Base-by-base conservation (phyloP, 2,888 invertebrate species). In the Orthonevra nobilis region DNA sequence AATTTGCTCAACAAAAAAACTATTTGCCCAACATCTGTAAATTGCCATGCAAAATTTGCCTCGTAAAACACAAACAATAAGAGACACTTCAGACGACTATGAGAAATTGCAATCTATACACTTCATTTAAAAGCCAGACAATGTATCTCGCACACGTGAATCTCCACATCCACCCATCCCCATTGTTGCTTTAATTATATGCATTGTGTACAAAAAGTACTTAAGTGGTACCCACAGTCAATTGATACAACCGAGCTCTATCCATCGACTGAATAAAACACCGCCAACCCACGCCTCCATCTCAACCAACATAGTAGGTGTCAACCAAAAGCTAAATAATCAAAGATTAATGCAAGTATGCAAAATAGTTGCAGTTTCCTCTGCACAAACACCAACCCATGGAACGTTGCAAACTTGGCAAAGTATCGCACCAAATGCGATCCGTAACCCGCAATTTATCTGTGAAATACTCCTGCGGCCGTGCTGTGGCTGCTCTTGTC, bases 281-380 rank as follows among this genome's bases (percentile, higher is more conserved):
- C 56, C 42, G 56, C 50, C 69, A 30, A 32, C 12, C 46, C 56
- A 58, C 15, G 12, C 23, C n/a, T 14, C 26, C 50, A n/a, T n/a
- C n/a, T n/a, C n/a, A n/a, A n/a, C 54, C 52, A 17, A 56, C 58
- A 64, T 46, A 46, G 77, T 77, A 77, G 77, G 72, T 77, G 77
- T 77, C 77, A 77, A 64, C 63, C 30, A 17, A 72, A 60, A 58
- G 58, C 54, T 60, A 64, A 77, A 77, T 72, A 77, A 70, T 77
- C 63, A 70, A 64, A 58, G 70, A 77, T 77, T 77, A 77, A 77
- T 72, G 72, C 75, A 63, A 42, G n/a, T 50, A 75, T 75, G 63
- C 72, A 77, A 77, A 77, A 38, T 46, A 58, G 58, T 38, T 32
- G 7, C 23, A 12, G 70, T 52, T 34, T n/a, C 34, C 26, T 4